Percentiles rank a stretch among this genome's conserved stretches.
phyloP scores from a whole-genome alignment of 2,888 invertebrate genomes.

The Serrognathus titanus region DNA sequence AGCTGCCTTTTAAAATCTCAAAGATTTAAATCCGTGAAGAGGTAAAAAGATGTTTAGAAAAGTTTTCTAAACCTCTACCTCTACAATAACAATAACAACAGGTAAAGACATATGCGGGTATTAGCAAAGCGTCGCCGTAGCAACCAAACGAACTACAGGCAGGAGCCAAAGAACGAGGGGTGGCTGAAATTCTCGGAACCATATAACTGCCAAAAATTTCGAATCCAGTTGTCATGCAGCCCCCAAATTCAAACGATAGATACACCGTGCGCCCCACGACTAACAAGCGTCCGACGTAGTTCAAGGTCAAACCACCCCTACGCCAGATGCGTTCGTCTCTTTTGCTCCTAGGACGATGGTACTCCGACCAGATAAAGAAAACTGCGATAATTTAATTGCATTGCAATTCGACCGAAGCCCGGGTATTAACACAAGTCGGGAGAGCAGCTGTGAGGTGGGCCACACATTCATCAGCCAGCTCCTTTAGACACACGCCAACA shows the following conservation, averaged over 20 bases:
- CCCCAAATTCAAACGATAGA: conserved; percentile 22
- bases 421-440: conserved; percentile 24
- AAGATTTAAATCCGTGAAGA: too few species aligned
- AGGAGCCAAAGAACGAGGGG: conserved; percentile 12
- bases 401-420: conserved; percentile 26
- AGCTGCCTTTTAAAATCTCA: too few species aligned
- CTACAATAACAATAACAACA: too few species aligned
- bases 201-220: conserved; percentile 44
- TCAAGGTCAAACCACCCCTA: conserved; percentile 44
- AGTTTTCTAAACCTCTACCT: too few species aligned
- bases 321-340: conserved; percentile 25
- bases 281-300: conserved; percentile 21
- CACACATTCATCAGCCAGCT: conserved; percentile 33
- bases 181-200: conserved; percentile 35
- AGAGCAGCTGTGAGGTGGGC: conserved; percentile 30
- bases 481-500: conserved; percentile 52
- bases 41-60: too few species aligned
- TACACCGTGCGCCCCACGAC: conserved; percentile 21
- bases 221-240: conserved; percentile 38
- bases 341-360: conserved; percentile 11
- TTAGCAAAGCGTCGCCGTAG: conserved; percentile 15
- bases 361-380: conserved; percentile 16
- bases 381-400: conserved; percentile 33
- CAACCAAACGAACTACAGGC: conserved; percentile 15
- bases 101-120: too few species aligned